phyloP scores from a whole-genome alignment of 1,140 invertebrate genomes.

The Lasioglossum albipes region DNA sequence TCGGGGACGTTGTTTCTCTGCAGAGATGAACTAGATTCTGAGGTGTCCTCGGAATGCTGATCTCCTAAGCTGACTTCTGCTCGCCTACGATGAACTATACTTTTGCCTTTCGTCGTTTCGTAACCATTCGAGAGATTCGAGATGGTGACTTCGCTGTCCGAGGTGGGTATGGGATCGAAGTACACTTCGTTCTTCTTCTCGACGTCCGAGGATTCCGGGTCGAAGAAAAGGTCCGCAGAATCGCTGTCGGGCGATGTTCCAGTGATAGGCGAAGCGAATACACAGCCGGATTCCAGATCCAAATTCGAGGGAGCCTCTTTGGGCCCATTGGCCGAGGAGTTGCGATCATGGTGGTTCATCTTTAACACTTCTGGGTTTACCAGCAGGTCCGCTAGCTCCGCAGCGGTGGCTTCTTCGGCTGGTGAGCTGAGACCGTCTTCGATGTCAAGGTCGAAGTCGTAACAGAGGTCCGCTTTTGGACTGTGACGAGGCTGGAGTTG shows the following conservation, averaged over 20 bases:
- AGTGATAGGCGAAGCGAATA: constrained; percentile 72
- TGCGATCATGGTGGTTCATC: constrained; percentile 59
- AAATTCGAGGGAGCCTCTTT: constrained; percentile 65
- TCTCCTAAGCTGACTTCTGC: constrained; percentile 3
- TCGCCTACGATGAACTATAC: background rate
- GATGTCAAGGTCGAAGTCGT: constrained; percentile 83
- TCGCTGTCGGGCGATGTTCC: constrained; percentile 74
- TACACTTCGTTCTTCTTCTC: constrained; percentile 69
- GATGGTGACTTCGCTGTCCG: constrained; percentile 62
- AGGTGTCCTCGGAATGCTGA: constrained; percentile 59
- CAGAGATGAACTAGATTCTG: constrained; percentile 63
- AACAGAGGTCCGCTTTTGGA: constrained; percentile 79
- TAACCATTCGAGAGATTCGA: constrained; percentile 44
- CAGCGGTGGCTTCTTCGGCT: constrained; percentile 81
- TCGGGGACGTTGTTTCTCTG: constrained; percentile 17
- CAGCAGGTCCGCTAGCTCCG: constrained; percentile 64
- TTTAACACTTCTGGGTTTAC: constrained; percentile 59
- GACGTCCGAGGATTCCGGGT: constrained; percentile 76
- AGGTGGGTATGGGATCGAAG: constrained; percentile 67
- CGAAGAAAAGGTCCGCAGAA: constrained; percentile 81
- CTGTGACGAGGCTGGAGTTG: constrained; percentile 78
- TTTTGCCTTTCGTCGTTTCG: background rate
- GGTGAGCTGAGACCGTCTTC: constrained; percentile 83
- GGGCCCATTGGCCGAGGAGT: constrained; percentile 67
- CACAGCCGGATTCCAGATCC: constrained; percentile 80